phyloP scores from a whole-genome alignment of 23 tunicate genomes.

The Botrylloides violaceus region DNA sequence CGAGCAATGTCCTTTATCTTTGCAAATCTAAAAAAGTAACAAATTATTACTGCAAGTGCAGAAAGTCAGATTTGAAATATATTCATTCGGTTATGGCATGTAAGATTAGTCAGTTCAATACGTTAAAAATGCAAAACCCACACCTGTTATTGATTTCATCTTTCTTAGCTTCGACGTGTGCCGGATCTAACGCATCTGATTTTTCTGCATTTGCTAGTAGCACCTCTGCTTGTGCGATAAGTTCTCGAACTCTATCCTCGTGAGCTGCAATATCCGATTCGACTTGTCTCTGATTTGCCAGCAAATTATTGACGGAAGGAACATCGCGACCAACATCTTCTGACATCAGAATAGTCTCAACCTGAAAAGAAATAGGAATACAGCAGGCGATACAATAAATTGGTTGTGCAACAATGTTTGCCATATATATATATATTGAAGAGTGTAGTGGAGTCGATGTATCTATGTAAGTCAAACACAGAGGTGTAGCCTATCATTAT shows the following conservation, averaged over 20 bases:
- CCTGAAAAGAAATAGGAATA: conserved; percentile 36
- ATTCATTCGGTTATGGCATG: not conserved
- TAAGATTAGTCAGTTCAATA: no score
- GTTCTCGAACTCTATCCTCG: conserved; percentile 64
- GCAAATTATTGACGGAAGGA: conserved; percentile 69
- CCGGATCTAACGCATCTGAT: conserved; percentile 63
- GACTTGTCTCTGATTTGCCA: conserved; percentile 68
- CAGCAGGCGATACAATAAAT: no score
- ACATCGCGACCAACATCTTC: conserved; percentile 91
- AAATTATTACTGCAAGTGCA: not conserved
- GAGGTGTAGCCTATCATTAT: no score
- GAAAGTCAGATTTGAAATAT: no score
- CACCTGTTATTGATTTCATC: conserved; percentile 45
- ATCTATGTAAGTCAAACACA: no score
- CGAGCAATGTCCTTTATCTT: conserved; percentile 40
- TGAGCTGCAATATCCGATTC: conserved; percentile 88
- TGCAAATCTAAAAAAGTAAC: conserved; percentile 37
- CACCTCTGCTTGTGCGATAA: conserved; percentile 33
- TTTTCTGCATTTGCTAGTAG: conserved; percentile 40
- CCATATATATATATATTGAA: no score
- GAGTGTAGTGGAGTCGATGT: no score
- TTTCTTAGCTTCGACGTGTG: conserved; percentile 36
- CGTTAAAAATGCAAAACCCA: no score
- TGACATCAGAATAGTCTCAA: conserved; percentile 61
- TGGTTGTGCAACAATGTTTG: no score